A percentile compares a stretch with the other conserved stretches of the same genome.
phyloP scores from a whole-genome alignment of 1,140 invertebrate species.

The fruit fly (Drosophila melanogaster) region DNA sequence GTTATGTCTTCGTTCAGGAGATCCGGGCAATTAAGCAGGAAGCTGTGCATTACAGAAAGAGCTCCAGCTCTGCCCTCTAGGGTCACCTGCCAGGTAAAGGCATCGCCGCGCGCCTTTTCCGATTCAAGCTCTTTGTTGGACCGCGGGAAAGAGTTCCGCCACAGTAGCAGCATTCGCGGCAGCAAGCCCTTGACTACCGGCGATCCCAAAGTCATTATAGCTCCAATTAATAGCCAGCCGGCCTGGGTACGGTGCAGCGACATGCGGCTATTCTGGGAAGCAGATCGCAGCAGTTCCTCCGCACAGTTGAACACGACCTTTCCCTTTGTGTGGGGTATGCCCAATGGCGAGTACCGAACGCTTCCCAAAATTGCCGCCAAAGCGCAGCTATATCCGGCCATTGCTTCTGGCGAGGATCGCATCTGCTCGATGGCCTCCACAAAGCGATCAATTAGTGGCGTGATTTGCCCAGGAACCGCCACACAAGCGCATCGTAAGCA shows the following conservation, averaged over 20 bases:
- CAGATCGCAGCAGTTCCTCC: conserved; percentile 97
- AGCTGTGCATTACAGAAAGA: conserved; percentile 97
- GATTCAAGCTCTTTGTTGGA: conserved; percentile 98
- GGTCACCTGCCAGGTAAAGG: conserved; percentile 99
- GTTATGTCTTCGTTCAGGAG: conserved; percentile 96
- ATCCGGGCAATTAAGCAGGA: conserved; percentile 95
- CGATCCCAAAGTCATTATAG: conserved; percentile 98
- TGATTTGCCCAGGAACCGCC: conserved; percentile 96
- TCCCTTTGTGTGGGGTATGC: conserved; percentile 97
- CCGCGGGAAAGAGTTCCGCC: conserved; percentile 98
- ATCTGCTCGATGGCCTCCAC: conserved; percentile 94
- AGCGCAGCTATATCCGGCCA: conserved; percentile 97
- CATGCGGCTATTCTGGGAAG: conserved; percentile 98
- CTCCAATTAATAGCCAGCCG: conserved; percentile 98
- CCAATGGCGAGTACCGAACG: conserved; percentile 95
- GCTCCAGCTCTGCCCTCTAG: conserved; percentile 98
- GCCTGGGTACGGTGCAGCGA: conserved; percentile 97
- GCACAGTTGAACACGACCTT: conserved; percentile 99
- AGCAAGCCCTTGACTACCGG: conserved; percentile 95
- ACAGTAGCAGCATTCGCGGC: conserved; percentile 96
- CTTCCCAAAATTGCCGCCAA: conserved; percentile 96
- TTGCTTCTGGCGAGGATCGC: conserved; percentile 96
- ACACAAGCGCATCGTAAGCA: conserved; percentile 95
- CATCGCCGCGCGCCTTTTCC: conserved; percentile 98
- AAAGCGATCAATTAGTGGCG: conserved; percentile 95